phyloP scores from a whole-genome alignment of 92 coral and sea anemone species.

The Anthopleura xanthogrammica region DNA sequence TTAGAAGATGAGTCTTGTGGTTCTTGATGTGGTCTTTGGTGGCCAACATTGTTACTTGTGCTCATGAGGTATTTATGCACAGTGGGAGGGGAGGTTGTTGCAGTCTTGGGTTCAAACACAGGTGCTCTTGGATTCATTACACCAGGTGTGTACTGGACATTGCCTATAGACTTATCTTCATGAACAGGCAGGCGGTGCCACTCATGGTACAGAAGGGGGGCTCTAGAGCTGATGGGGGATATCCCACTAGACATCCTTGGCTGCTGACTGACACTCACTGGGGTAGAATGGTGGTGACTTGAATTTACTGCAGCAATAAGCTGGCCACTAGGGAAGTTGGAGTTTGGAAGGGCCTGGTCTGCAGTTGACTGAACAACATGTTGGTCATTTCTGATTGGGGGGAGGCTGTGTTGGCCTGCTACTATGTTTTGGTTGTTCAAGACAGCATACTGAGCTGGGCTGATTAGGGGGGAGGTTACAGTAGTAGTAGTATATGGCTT shows the following conservation, averaged over 20 bases:
- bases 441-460: constrained; percentile 12
- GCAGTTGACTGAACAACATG: not conserved
- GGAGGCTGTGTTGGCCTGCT: not conserved
- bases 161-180: not conserved
- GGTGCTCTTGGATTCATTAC: not conserved
- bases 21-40: not conserved
- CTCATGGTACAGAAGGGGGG: not conserved
- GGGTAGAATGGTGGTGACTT: not conserved
- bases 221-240: constrained; percentile 3
- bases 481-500: not conserved
- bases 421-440: not conserved
- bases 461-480: not conserved
- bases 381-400: not conserved
- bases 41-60: not conserved
- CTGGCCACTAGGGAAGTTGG: not conserved
- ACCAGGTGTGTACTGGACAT: not conserved
- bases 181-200: no score
- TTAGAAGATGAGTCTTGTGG: not conserved
- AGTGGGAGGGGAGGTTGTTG: not conserved
- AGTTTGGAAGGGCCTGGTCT: not conserved
- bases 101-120: constrained; percentile 1
- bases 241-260: not conserved
- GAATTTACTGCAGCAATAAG: not conserved
- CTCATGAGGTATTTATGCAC: not conserved
- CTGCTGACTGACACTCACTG: constrained; percentile 1